Base-by-base conservation (phyloP, 2,113 vertebrate genomes). In the Synodontis membranacea region DNA sequence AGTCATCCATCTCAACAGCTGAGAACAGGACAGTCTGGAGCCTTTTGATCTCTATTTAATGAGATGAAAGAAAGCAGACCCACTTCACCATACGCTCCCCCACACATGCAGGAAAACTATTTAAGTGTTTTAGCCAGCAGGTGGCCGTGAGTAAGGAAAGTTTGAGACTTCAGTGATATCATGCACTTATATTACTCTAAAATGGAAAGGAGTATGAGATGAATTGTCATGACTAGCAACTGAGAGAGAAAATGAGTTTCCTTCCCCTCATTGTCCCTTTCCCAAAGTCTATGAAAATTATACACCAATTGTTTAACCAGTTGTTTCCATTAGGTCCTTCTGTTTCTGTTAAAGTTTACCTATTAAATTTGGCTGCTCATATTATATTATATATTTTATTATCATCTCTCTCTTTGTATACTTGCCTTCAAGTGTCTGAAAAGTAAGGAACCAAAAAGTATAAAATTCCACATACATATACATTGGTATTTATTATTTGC, bases 1-100 rank as follows among this genome's bases (percentile, higher is more conserved):
- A 80, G 34, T 39, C 78, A 58, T 39, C 34, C 34, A 58, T 50
- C 50, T 80, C 50, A 52, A 54, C 78, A 39, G 75, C 66, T 64
- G 80, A 66, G 44, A 50, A 60, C 25, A 46, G 19, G 31, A 58
- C 66, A 54, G 39, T 37, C 48, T 82, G 68, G 34, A 42, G 60
- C 74, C 25, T 52, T 66, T 52, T 52, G 50, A 72, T 52, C 52
- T 86, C 14, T 46, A 80, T 84, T 84, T 62, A 86, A 64, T 83
- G 37, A 82, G 60, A 52, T 72, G 84, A 82, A 44, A n/a, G 19
- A 82, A 34, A 78, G 80, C 60, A 42, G 46, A 78, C 39, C 21
- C 48, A 31, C 60, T 83, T 88, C 44, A 66, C 37, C 34, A 50
- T 58, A 46, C 34, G 74, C 52, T 44, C 79, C 78, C 74, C 58